phyloP scores from a whole-genome alignment of 2,888 invertebrate species.

The Tipula helvola region DNA sequence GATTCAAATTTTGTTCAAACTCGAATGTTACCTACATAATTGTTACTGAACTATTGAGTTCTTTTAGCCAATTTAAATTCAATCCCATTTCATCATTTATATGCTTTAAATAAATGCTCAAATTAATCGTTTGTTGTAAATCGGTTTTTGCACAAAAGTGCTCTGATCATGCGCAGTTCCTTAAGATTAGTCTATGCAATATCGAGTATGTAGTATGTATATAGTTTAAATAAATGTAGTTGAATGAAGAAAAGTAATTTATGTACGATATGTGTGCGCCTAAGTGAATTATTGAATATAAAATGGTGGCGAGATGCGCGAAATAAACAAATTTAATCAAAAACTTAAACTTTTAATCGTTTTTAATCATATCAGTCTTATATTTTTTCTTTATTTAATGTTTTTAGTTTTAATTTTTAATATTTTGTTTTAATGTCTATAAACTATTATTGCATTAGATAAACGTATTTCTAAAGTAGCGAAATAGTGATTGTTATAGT shows the following conservation, averaged over 20 bases:
- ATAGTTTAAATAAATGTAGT: not conserved
- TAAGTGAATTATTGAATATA: not conserved
- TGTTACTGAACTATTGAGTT: too few relatives aligned
- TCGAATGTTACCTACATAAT: too few relatives aligned
- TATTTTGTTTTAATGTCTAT: not conserved
- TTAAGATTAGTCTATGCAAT: not conserved
- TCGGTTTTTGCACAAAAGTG: not conserved
- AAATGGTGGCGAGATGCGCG: not conserved
- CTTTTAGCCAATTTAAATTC: too few relatives aligned
- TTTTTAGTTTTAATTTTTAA: not conserved
- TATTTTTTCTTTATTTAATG: not conserved
- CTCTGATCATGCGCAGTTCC: not conserved
- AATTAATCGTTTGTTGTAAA: too few relatives aligned
- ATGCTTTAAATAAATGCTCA: too few relatives aligned
- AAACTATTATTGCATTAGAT: not conserved
- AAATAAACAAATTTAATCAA: not conserved
- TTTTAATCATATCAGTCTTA: not conserved
- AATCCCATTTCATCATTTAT: too few relatives aligned
- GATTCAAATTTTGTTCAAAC: too few relatives aligned
- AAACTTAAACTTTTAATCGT: not conserved
- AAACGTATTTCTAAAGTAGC: not conserved
- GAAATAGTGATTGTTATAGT: conserved; percentile 4
- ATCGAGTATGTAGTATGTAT: not conserved
- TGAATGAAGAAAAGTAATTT: not conserved
- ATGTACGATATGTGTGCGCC: not conserved